Percentiles rank a stretch among this genome's conserved stretches.
phyloP scores from a whole-genome alignment of 2,113 vertebrate species.

The Clarias gariepinus region DNA sequence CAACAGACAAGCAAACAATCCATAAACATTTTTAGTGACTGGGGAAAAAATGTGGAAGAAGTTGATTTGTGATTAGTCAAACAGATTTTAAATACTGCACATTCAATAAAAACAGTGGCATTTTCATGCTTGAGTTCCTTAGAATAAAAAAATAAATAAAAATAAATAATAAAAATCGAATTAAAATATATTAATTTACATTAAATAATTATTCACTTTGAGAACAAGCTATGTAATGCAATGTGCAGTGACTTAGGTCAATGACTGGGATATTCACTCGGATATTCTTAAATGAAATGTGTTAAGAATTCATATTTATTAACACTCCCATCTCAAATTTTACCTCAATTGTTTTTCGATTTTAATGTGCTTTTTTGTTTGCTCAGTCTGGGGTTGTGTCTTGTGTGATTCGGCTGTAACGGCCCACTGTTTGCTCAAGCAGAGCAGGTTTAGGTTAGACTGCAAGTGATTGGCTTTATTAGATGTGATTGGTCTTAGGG shows the following conservation, averaged over 20 bases:
- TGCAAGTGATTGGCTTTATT: conserved; percentile 53
- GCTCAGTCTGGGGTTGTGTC: background rate
- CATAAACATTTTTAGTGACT: conserved; percentile 6
- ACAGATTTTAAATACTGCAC: background rate
- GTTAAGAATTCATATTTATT: background rate
- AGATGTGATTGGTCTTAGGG: conserved; percentile 49
- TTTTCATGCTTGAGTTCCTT: background rate
- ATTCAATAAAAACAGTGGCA: background rate
- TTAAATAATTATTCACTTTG: background rate
- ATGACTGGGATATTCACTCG: too few relatives aligned
- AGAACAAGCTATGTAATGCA: background rate
- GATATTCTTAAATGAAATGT: background rate
- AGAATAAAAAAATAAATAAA: background rate
- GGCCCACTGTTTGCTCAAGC: conserved; percentile 6
- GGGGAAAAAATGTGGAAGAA: background rate
- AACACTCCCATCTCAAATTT: background rate
- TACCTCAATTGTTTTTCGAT: background rate
- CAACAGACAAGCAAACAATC: background rate
- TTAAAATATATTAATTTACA: background rate
- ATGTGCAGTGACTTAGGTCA: background rate
- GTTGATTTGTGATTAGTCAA: background rate
- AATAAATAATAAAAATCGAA: too few relatives aligned
- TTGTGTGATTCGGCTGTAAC: conserved; percentile 2
- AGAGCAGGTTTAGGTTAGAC: conserved; percentile 20
- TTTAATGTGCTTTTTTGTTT: background rate